Base-by-base conservation (phyloP, 2,113 vertebrate genomes). In the Epinephelus cyanopodus region DNA sequence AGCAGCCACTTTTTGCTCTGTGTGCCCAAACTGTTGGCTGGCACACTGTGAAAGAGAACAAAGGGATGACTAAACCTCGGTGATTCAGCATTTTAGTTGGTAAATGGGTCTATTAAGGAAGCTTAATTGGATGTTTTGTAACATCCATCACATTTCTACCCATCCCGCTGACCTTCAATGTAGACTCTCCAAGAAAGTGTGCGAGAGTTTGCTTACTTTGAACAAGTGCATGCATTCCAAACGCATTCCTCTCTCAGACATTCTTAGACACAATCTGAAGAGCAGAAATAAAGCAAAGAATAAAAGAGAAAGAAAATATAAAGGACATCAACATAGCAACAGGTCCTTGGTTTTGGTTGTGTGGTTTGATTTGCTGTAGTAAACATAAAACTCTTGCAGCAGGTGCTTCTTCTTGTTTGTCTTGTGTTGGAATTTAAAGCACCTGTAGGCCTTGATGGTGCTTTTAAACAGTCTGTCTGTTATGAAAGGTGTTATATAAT, bases 61-160 rank as follows among this genome's bases (percentile, higher is more conserved):
- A 80, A 63, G 58, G 15, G 25, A 64, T 56, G 39, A 66, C 6
- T 53, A n/a, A 57, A 58, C 67, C 15, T 64, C 33, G 11, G 33
- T 62, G 79, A 63, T 73, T 65, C 33, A 66, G 39, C 62, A 25
- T 82, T 82, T 74, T 52, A 74, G 12, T 56, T 72, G 29, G 37
- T 29, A 50, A 83, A 79, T 57, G 73, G 25, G 65, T 85, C 74
- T 11, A 60, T 80, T 79, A 63, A 56, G 53, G 56, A 77, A 23
- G 23, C 25, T 68, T 81, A 85, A 84, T 63, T 82, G 53, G 77
- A 86, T 50, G 77, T 57, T 79, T 29, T 73, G 74, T 62, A 77
- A 56, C 64, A 78, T 77, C 67, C 53, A 33, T 89, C 57, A 70
- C 70, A 70, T 74, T 66, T 65, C 27, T 39, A 64, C 21, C 42